Evolutionary conservation across 1,140 invertebrate species (phyloP), one percentile per base, ranked within the genome.

Genomic region (Lepidotrigona ventralis): DNA sequence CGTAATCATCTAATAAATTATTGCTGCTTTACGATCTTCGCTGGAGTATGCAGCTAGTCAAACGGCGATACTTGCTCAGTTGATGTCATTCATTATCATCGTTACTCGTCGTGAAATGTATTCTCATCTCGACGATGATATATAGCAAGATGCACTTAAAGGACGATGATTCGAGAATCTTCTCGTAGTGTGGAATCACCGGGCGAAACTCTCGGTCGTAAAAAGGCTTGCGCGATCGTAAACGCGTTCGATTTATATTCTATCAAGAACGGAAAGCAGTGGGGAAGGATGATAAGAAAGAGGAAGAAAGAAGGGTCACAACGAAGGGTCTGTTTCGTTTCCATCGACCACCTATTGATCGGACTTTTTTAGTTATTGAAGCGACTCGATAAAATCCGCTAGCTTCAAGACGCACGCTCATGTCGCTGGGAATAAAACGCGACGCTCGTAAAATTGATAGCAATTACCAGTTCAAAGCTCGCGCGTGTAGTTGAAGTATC

Each of bases 1-100:
- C 9, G 60, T 15, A 33, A 78, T 73, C 71, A 29, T 21, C 71
- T 54, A 73, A 73, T 54, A 73, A 73, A 29, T 73, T 73, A 73
- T 21, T 5, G 14, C 54, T 8, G 23, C 33, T 60, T 68, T 68
- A 33, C 21, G 21, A 73, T 29, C 9, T 29, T 29, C 63, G n/a
- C 39, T 77, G 8, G 14, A 53, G 8, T 19, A 53, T 14, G 26
- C 19, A n/a, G 21, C 14, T 2, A 6, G 15, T 53, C 2, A 14
- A 19, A 6, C 26, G 1, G 21, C 26, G 26, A 53, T 51, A 26
- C 39, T 68, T 11, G 63, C 75, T 78, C 46, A 46, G 6, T 51
- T 66, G 63, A 51, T 68, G 63, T 68, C 46, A 15, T 78, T 54
- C 63, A 33, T 68, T 33, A 66, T 54, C 46, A 33, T 53, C 21